Base-by-base conservation (phyloP, 92 coral and sea anemone species). In the Palythoa caribaeorum region DNA sequence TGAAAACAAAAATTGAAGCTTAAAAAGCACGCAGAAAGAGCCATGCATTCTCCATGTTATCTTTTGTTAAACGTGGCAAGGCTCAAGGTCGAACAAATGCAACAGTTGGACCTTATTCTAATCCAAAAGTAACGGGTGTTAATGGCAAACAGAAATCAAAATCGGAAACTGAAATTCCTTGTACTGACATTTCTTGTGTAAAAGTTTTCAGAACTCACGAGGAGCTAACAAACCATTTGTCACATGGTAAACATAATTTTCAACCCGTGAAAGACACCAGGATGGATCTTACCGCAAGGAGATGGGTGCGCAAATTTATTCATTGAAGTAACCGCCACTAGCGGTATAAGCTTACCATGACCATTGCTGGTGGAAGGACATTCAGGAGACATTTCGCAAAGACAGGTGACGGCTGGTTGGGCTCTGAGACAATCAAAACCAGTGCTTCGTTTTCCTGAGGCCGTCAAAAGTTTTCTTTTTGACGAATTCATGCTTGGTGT, bases 201-300 rank as follows among this genome's bases (percentile, higher is more conserved):
- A 57, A 57, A 5, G 65, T 57, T 57, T 57, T 57, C 65, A 57
- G 65, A 57, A 57, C 65, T 57, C 65, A 57, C 16, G 65, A 57
- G 65, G 65, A 57, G 15, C 65, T 57, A 57, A 57, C n/a, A 57
- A 57, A 57, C 16, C 65, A 57, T 57, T 57, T 57, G 65, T 57
- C 65, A 57, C 65, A 57, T 57, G 65, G 65, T 11, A 57, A 57
- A n/a, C 65, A 57, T 57, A 57, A 57, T 57, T 57, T 9, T 57
- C 3, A 57, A 57, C 65, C 65, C 12, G 16, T 57, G 28, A 57
- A 57, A 57, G 65, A 57, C 65, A 57, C 65, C 65, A 57, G 15
- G 65, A 57, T 57, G 65, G 65, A 57, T 57, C 65, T 57, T n/a
- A 57, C 65, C 65, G 65, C 65, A 57, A 57, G 65, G 65, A 57